Base-by-base conservation (phyloP, 2,113 vertebrate genomes). In the Platanista minor region DNA sequence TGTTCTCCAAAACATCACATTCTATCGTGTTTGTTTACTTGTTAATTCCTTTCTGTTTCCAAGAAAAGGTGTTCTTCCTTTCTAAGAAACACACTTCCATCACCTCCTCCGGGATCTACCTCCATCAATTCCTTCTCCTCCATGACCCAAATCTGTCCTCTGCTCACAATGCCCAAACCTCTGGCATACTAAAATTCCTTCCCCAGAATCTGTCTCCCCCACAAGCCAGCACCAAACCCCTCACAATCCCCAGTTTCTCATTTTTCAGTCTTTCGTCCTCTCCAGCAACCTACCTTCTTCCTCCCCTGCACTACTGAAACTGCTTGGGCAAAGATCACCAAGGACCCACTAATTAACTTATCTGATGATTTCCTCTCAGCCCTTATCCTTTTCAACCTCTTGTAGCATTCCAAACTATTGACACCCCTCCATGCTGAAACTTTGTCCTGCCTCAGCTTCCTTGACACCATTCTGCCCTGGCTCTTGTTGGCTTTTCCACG, bases 41-140 rank as follows among this genome's bases (percentile, higher is more conserved):
- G 71, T 89, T 67, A 83, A 96, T 80, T 88, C 29, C 54, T 93
- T 83, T 52, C 39, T 85, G 6, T 87, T 96, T 95, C 59, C 84
- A 91, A 84, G 69, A 8, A 80, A 62, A 59, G 21, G 10, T 85
- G 23, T 69, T 75, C 61, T 94, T 80, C 29, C 84, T 96, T 95
- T 81, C 62, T 80, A 69, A 84, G 54, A 84, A 36, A 39, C 6
- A 80, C 91, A 12, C 15, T 87, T 59, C 49, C 31, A 13, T 71
- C 67, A 84, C 77, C 20, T 71, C 80, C 25, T 69, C 49, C 41
- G 31, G 4, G 33, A 82, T 29, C 29, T 77, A 49, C 29, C 36
- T 77, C 25, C 64, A 41, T 52, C 33, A 85, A 13, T 46, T 11
- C 7, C 27, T 25, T 61, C 67, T 64, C 20, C 41, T 17, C 23